Base-by-base conservation (phyloP, 2,888 invertebrate genomes). In the Andrena haemorrhoa region DNA sequence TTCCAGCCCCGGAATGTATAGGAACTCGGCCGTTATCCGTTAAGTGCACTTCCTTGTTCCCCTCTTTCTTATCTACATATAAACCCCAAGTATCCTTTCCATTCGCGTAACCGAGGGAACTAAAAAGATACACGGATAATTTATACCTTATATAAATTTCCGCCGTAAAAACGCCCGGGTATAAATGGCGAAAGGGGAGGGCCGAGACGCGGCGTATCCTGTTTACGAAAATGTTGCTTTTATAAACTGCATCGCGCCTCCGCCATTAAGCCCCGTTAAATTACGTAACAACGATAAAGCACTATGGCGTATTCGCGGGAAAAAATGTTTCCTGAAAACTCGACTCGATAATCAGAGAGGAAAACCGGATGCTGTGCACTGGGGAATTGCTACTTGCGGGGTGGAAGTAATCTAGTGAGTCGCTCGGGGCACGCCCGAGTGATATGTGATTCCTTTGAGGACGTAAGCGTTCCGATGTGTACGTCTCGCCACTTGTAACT, bases 11-110 rank as follows among this genome's bases (percentile, higher is more conserved):
- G 51, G 76, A 61, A 70, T 4, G 56, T 61, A 63, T 68, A 79
- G 49, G 58, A 82, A 76, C 75, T 49, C 49, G 51, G 75, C 75
- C 83, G 80, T 79, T 85, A 82, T 66, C 77, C 80, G 76, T 85
- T 89, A 89, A 88, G 89, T 88, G 89, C 87, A 87, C 83, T 87
- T 81, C 72, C 83, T 65, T 89, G 88, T 89, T 76, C 73, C 61
- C 70, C 51, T 72, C 64, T 60, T 70, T 75, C 75, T 85, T 85
- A 75, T 69, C 75, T 75, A 70, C 70, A n/a, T 73, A 82, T 72
- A 75, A 86, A 75, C 51, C 53, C 68, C n/a, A 63, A 72, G 82
- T 77, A 75, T 82, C 75, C 68, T 60, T 86, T 71, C 73, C 66
- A 72, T 73, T 77, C 56, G 58, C 69, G 58, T 73, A 84, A 56